These are phyloP conservation scores for Apamea monoglypha DNA, from an alignment of 2,888 invertebrate genomes.

Conservation along the genomic window DNA sequence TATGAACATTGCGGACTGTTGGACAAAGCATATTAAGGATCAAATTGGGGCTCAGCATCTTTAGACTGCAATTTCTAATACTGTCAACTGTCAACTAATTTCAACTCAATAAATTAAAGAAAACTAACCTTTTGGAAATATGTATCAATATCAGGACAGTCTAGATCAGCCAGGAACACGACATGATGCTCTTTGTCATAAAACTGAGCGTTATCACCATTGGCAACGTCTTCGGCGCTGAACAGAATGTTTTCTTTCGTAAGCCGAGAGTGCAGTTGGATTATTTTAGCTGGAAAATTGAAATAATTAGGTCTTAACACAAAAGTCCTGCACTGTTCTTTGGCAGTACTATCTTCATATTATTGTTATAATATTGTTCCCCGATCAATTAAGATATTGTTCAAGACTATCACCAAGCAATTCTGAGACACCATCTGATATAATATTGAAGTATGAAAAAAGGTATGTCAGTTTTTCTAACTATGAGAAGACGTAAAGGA, in stretches of 20 bases:
- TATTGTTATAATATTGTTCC: background rate
- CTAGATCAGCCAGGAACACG: constrained; percentile 79
- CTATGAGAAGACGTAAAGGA: background rate
- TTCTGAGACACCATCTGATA: background rate
- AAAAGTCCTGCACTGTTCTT: background rate
- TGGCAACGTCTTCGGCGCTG: constrained; percentile 73
- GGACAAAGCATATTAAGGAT: too few relatives aligned
- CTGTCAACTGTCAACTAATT: too few relatives aligned
- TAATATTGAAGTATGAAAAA: background rate
- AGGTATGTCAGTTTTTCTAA: background rate
- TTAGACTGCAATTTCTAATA: too few relatives aligned
- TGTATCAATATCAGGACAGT: constrained; percentile 73
- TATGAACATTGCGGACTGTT: background rate
- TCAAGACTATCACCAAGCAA: background rate
- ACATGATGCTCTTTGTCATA: constrained; percentile 75
- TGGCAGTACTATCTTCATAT: background rate
- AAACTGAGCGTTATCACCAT: constrained; percentile 65
- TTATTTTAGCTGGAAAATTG: constrained; percentile 73
- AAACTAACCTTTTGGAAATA: constrained; percentile 74
- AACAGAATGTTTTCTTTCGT: constrained; percentile 69
- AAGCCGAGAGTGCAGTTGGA: constrained; percentile 73
- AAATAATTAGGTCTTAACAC: background rate
- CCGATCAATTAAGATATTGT: background rate
- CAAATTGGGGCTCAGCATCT: background rate
- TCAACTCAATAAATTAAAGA: background rate